Base-by-base conservation (phyloP, 1,140 invertebrate genomes). In the Neodiprion fabricii region DNA sequence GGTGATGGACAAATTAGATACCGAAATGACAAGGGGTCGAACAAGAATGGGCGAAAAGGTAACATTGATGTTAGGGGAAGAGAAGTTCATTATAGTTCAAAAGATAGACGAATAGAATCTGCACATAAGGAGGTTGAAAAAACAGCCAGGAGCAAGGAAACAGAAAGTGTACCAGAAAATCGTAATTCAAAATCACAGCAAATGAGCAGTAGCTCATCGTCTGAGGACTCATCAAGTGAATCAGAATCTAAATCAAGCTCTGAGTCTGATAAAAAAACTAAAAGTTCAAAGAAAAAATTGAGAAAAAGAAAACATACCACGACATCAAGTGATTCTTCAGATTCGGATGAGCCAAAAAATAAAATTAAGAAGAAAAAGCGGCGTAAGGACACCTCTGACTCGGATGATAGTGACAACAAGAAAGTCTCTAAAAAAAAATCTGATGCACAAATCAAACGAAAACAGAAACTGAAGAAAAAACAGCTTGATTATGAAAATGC, bases 231-330 rank as follows among this genome's bases (percentile, higher is more conserved):
- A 11, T 21, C 17, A 67, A 69, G 68, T 21, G 47, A 47, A 11
- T 14, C 21, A 7, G 23, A 10, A 14, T 69, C 68, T 14, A 8
- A 23, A 14, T 69, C 68, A 14, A 69, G 68, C 47, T n/a, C 68
- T 21, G 68, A 69, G 7, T 69, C 68, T 12, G 47, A 47, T 23
- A 12, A 69, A 23, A 69, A 28, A 28, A 11, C 5, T 71, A 73
- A 73, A 49, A 73, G 48, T 70, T n/a, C 14, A 21, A 73, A 71
- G 9, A 9, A 48, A 49, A 72, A 72, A 61, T 23, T 14, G 47
- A 49, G 69, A 28, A 71, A 71, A 12, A 71, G 23, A n/a, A 23
- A 9, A 14, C 67, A 65, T 48, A 47, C 12, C 69, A 72, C 72
- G 5, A 28, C 17, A 21, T 23, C 67, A n/a, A 72, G 48, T n/a